These are phyloP conservation scores for Patella depressa DNA, from an alignment of 2,888 invertebrate genomes.

Conservation along the genomic window DNA sequence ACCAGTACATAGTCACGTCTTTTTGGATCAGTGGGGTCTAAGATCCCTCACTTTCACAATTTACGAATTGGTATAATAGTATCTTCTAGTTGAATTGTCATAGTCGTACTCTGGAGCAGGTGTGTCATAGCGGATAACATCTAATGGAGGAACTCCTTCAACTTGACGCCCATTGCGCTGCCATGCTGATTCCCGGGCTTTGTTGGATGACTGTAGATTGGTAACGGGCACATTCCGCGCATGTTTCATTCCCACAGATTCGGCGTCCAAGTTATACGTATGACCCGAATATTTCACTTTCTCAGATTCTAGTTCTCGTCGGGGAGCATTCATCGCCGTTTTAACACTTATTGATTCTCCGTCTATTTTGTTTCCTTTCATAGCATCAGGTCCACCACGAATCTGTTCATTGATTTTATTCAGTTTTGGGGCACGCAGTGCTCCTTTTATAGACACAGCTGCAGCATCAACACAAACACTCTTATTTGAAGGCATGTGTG, in stretches of 20 bases:
- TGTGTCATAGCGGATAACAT: conserved; percentile 46
- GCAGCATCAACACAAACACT: conserved; percentile 44
- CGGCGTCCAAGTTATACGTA: conserved; percentile 17
- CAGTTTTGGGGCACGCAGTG: conserved; percentile 47
- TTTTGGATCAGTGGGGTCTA: too few relatives aligned
- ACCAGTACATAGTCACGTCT: too few relatives aligned
- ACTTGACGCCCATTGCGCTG: conserved; percentile 45
- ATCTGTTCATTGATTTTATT: conserved; percentile 51
- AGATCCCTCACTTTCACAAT: too few relatives aligned
- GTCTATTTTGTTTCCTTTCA: conserved; percentile 14
- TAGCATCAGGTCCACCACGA: conserved; percentile 44
- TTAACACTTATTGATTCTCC: conserved; percentile 8
- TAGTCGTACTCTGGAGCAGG: conserved; percentile 42
- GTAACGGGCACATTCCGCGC: conserved; percentile 47
- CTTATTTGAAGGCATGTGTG: conserved; percentile 51
- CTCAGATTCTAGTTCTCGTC: background rate
- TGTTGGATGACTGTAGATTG: conserved; percentile 48
- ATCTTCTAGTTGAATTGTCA: too few relatives aligned
- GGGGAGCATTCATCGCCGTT: conserved; percentile 16
- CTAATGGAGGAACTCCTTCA: conserved; percentile 38
- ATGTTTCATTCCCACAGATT: conserved; percentile 29
- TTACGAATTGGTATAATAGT: too few relatives aligned
- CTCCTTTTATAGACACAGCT: conserved; percentile 49
- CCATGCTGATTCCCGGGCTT: conserved; percentile 47
- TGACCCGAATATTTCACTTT: conserved; percentile 7